Evolutionary conservation across 2,888 invertebrate species (phyloP).

Genomic region (Philereme vetulata): DNA sequence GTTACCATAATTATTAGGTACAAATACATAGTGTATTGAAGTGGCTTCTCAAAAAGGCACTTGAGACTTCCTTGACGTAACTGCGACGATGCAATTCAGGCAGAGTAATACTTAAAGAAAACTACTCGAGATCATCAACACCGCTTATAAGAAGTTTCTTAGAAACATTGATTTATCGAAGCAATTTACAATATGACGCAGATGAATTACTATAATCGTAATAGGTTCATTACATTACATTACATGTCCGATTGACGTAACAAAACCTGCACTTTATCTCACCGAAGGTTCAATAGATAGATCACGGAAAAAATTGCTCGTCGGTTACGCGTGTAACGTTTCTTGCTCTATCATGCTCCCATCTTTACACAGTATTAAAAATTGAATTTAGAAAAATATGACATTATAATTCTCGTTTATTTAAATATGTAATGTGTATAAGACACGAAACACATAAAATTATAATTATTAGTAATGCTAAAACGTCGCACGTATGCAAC

Average conservation of each 20-base stretch:
- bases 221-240: conserved; percentile 17
- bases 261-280: conserved; percentile 15
- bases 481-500: conserved; percentile 6
- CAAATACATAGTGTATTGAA: too few relatives aligned
- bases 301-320: conserved; percentile 6
- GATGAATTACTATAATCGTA: conserved; percentile 21
- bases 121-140: background rate
- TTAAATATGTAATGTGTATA: background rate
- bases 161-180: conserved; percentile 3
- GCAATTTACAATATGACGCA: conserved; percentile 25
- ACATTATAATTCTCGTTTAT: too few relatives aligned
- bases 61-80: background rate
- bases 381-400: background rate
- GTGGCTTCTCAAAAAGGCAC: too few relatives aligned
- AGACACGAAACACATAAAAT: background rate
- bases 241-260: conserved; percentile 22
- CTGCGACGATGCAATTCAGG: background rate
- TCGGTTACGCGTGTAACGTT: background rate
- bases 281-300: conserved; percentile 7
- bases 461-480: conserved; percentile 6
- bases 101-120: background rate
- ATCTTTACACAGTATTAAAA: background rate
- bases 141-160: conserved; percentile 1
- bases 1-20: too few relatives aligned
- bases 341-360: background rate